Base-by-base conservation (phyloP, 2,888 invertebrate species). In the Acanthococcus lagerstroemiae region DNA sequence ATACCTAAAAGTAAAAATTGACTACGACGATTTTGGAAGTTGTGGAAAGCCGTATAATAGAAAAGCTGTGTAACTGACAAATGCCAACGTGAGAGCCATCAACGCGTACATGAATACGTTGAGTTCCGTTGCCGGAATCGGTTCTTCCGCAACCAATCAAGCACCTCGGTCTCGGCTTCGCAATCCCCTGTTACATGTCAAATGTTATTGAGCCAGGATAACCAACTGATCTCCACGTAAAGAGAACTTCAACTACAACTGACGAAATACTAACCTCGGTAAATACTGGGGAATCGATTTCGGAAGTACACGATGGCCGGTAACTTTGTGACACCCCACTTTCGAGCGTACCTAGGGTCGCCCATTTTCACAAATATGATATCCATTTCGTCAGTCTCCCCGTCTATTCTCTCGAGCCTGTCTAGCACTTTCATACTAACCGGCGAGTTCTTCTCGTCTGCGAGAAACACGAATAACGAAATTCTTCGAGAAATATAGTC, bases 321-420 rank as follows among this genome's bases (percentile, higher is more conserved):
- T 68, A 94, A 78, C 75, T 90, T 89, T 1, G 88, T 90, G 17
- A 94, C 92, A 22, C 94, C 94, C 89, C 94, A 94, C 78, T 93
- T 94, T 63, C 90, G 83, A 15, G 94, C 94, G 75, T 93, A 94
- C 46, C 92, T 82, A 0, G 89, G 83, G 76, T 94, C 94, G 66
- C 89, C 86, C 87, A 95, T 93, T 78, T 94, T 93, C 0, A 94
- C 93, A 75, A 95, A 93, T 1, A 92, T 91, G 70, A 95, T 93
- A 74, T 94, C 93, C 74, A 95, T 81, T 76, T 91, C 91, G 74
- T 94, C 93, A 0, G 92, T 92, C 78, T 95, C 95, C 72, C 91
- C 90, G 74, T 96, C 95, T 71, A 95, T 95, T 71, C 89, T 90
- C 75, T 95, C 95, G 68, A 95, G 77, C 74, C 89, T 89, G 69